These are phyloP conservation scores for Caracal caracal DNA, from an alignment of 2,113 vertebrate genomes.

Conservation along the genomic window DNA sequence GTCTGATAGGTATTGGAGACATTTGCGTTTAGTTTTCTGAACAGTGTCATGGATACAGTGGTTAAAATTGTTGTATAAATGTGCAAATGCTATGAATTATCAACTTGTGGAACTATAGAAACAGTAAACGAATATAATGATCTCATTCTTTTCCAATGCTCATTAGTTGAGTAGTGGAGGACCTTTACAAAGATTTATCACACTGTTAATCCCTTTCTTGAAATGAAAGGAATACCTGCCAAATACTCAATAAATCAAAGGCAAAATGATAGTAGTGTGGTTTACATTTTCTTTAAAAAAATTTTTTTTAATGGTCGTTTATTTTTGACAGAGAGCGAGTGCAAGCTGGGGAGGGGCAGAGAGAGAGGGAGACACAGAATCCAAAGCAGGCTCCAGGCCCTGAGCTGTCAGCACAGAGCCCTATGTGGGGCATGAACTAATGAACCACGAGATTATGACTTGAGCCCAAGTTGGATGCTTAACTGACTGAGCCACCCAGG, in stretches of 20 bases:
- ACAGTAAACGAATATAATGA: background rate
- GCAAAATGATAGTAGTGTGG: background rate
- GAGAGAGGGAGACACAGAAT: too few relatives aligned
- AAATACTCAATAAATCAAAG: slow-evolving; percentile 34
- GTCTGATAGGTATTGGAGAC: background rate
- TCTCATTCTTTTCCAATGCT: slow-evolving; percentile 1
- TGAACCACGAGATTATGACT: too few relatives aligned
- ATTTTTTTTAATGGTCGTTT: too few relatives aligned
- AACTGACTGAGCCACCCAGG: too few relatives aligned
- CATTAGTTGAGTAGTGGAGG: background rate
- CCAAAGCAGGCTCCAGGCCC: too few relatives aligned
- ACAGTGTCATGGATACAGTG: background rate
- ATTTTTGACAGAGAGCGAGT: too few relatives aligned
- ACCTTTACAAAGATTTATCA: background rate
- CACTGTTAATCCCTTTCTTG: slow-evolving; percentile 1
- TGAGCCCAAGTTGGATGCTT: too few relatives aligned
- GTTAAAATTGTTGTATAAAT: background rate
- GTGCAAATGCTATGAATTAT: slow-evolving; percentile 13
- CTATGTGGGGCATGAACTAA: too few relatives aligned
- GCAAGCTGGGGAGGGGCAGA: too few relatives aligned
- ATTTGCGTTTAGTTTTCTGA: background rate
- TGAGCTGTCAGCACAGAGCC: too few relatives aligned
- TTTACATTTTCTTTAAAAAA: background rate
- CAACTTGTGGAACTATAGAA: background rate
- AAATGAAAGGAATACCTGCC: slow-evolving; percentile 15